These are phyloP conservation scores for Halesus radiatus DNA, from an alignment of 1,140 invertebrate genomes.

Conservation along the genomic window DNA sequence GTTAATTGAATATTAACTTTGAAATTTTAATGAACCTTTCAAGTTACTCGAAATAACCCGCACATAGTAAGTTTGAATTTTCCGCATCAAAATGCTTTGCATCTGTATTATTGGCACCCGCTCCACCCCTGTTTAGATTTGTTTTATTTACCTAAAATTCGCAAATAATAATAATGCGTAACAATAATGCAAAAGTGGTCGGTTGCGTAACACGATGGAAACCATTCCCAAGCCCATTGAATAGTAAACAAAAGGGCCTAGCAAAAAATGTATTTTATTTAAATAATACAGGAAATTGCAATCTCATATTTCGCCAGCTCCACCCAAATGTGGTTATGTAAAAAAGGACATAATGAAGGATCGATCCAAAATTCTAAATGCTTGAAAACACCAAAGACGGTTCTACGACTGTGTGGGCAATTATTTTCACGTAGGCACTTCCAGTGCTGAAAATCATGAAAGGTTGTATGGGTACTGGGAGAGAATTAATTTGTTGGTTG, in stretches of 20 bases:
- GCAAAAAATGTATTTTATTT: constrained; percentile 53
- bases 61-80: no score
- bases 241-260: constrained; percentile 48
- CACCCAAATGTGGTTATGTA: constrained; percentile 39
- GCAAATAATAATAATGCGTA: constrained; percentile 48
- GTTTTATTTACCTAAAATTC: constrained; percentile 16
- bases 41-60: no score
- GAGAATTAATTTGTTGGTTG: no score
- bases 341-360: constrained; percentile 35
- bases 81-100: background rate
- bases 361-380: constrained; percentile 9
- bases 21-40: no score
- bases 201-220: constrained; percentile 53
- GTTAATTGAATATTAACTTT: no score
- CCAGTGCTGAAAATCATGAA: no score
- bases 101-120: background rate
- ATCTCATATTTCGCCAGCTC: constrained; percentile 44
- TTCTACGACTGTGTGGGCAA: background rate
- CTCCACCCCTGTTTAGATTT: constrained; percentile 16
- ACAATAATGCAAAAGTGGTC: constrained; percentile 53
- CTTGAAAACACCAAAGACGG: background rate
- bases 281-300: constrained; percentile 51
- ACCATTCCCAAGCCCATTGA: constrained; percentile 44
- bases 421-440: no score
- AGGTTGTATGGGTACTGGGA: no score